Evolutionary conservation across 1,140 invertebrate genomes (phyloP), one percentile per base, ranked within the genome.

Genomic region (Teleogryllus occipitalis): DNA sequence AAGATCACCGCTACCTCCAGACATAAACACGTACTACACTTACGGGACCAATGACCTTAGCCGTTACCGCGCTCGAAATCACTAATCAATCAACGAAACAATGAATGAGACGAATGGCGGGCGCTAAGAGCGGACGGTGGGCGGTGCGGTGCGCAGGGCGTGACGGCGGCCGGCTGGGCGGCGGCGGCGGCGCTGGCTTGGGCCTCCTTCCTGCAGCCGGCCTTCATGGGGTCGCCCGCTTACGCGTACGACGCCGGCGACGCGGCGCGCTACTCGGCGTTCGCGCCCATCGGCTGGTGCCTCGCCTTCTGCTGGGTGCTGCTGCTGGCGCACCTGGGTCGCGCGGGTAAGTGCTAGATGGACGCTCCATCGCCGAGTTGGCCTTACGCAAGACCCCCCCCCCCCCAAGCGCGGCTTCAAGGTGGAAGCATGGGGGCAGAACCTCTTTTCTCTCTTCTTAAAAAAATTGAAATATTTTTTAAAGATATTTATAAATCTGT

Each of bases 261-360:
- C 83, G 91, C 91, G 1, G 92, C 92, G 7, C 88, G 88, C 76
- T 93, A 93, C 81, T 91, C 92, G 48, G 92, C 92, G 18, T 91
- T 93, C 82, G 89, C 91, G 46, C 92, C 92, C 0, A 91, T 93
- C 75, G 88, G 89, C 10, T 93, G 92, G 91, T 93, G 92, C 82
- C 85, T 88, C 12, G 86, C 91, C 77, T 92, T 93, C 82, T 86
- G 87, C 22, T 93, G 92, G 92, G 86, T 91, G 8, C 89, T 90
- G 8, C 89, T 92, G 82, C 87, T 89, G 27, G 87, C 89, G 0
- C 89, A 92, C 78, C 90, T 89, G 75, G 90, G 89, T 81, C 89
- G 92, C 81, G 84, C 82, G 82, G 83, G 85, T 85, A 82, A 82
- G 79, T 78, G 46, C n/a, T 7, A n/a, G 7, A 0, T 21, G 74